Percentiles rank a stretch among this genome's conserved stretches.
These are phyloP conservation scores for Denticeps clupeoides DNA, from an alignment of 2,797 vertebrate species.

Conservation along the genomic window DNA sequence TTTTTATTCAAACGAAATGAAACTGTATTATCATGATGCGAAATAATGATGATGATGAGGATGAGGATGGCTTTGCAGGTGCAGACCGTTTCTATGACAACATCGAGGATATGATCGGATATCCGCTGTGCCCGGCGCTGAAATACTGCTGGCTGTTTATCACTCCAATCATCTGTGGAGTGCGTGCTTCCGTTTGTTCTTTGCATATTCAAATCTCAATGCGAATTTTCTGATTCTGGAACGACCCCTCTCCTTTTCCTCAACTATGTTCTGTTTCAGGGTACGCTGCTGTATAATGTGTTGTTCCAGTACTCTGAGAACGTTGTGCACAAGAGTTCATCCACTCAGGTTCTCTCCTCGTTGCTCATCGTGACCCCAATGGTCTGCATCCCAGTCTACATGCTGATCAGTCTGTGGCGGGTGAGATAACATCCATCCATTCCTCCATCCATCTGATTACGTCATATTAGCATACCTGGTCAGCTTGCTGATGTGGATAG, in stretches of 20 bases:
- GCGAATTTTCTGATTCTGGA: too few relatives aligned
- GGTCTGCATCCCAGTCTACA: conserved; percentile 49
- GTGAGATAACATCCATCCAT: too few relatives aligned
- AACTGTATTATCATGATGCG: too few relatives aligned
- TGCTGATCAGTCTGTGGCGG: conserved; percentile 32
- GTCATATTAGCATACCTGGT: too few relatives aligned
- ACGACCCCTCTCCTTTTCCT: neutral
- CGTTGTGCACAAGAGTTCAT: neutral
- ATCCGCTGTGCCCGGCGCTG: conserved; percentile 39
- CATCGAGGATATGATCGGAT: conserved; percentile 69
- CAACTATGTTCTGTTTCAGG: conserved; percentile 25
- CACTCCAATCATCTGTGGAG: conserved; percentile 56
- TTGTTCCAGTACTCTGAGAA: rapidly evolving
- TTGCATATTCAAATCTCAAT: too few relatives aligned
- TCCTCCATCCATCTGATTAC: too few relatives aligned
- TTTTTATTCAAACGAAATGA: neutral
- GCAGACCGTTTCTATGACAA: conserved; percentile 65
- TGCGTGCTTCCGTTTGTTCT: too few relatives aligned
- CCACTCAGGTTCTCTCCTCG: neutral
- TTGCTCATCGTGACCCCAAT: conserved; percentile 44
- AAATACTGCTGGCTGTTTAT: conserved; percentile 71
- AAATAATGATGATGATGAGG: too few relatives aligned
- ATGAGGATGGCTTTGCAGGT: conserved; percentile 40
- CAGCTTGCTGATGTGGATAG: too few relatives aligned
- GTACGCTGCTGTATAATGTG: conserved; percentile 35